Base-by-base conservation (phyloP, 1,140 invertebrate genomes). In the Stenopsyche tienmushanensis region DNA sequence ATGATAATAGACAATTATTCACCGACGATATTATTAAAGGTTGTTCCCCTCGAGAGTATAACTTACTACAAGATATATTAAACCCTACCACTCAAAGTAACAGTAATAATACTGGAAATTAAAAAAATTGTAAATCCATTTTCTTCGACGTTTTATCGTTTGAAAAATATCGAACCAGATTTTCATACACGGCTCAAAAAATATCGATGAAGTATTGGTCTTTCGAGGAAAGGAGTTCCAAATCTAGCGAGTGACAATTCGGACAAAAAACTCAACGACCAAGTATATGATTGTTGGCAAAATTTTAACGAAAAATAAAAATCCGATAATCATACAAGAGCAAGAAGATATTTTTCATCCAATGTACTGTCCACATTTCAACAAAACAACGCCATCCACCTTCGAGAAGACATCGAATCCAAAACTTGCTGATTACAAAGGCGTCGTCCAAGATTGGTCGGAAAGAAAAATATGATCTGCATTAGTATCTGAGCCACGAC, bases 181-280 rank as follows among this genome's bases (percentile, higher is more conserved):
- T 57, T 72, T 68, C 47, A 39, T 24, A n/a, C 52, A 74, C 50
- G 29, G 29, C 15, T 52, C 39, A 1, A 49, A 49, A 9, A 20
- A 17, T 49, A 18, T 17, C 1, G 18, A 49, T 10, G 18, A 20
- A 18, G 23, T 20, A 1, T 49, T 49, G 9, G 13, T 1, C 18
- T 20, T 5, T 62, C 72, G 20, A 42, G 59, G 2, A 45, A 65
- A 54, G 73, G 72, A 17, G 2, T 72, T 69, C 71, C 74, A 2
- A 68, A 64, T 20, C 55, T 72, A 65, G 72, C 72, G 50, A 71
- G 69, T 52, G 72, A 73, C 26, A 57, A 52, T 13, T 62, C 64
- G 8, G 13, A 26, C 23, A n/a, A 42, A 50, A n/a, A 69, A 72
- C 54, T 49, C 71, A 9, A 72, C 73, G 67, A 66, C 53, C 53